Evolutionary conservation across 2,113 vertebrate genomes (phyloP).

Genomic region (Apistogramma diplotaenia): DNA sequence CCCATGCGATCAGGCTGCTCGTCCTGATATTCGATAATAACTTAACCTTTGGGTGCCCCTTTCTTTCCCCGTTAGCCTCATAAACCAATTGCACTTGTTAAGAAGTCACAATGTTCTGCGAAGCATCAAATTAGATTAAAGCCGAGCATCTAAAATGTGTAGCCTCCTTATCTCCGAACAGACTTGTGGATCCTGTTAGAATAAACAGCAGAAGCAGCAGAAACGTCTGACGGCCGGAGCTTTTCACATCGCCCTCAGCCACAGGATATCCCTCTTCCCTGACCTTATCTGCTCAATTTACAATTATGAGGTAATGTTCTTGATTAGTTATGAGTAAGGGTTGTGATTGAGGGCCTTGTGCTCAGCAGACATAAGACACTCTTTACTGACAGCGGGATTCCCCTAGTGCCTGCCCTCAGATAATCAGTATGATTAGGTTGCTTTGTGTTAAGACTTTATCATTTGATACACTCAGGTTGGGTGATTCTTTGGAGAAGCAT

Average conservation of each 20-base stretch:
- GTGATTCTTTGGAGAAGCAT: neutral
- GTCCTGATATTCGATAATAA: slow-evolving; percentile 38
- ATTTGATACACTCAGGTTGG: slow-evolving; percentile 35
- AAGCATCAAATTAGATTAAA: slow-evolving; percentile 67
- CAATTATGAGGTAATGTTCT: slow-evolving; percentile 56
- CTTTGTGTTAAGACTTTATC: slow-evolving; percentile 34
- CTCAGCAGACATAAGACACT: slow-evolving; percentile 48
- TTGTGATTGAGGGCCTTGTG: slow-evolving; percentile 40
- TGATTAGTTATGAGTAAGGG: slow-evolving; percentile 53
- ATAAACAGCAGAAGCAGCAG: slow-evolving; percentile 42
- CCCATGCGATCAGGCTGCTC: slow-evolving; percentile 27
- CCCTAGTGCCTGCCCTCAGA: slow-evolving; percentile 42
- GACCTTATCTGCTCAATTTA: slow-evolving; percentile 45
- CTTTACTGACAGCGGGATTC: slow-evolving; percentile 40
- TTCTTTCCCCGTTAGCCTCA: slow-evolving; percentile 49
- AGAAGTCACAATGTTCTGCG: slow-evolving; percentile 75
- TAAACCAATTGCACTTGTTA: slow-evolving; percentile 74
- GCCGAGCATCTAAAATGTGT: slow-evolving; percentile 60
- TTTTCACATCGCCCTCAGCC: neutral
- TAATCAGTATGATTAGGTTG: slow-evolving; percentile 48
- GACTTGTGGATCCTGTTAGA: slow-evolving; percentile 63
- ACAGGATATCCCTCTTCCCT: slow-evolving; percentile 23
- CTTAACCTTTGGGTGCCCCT: slow-evolving; percentile 48
- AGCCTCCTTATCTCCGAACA: slow-evolving; percentile 52
- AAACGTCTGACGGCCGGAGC: slow-evolving; percentile 34